Evolutionary conservation across 2,888 invertebrate genomes (phyloP).

Genomic region (Crepidodera aurea): DNA sequence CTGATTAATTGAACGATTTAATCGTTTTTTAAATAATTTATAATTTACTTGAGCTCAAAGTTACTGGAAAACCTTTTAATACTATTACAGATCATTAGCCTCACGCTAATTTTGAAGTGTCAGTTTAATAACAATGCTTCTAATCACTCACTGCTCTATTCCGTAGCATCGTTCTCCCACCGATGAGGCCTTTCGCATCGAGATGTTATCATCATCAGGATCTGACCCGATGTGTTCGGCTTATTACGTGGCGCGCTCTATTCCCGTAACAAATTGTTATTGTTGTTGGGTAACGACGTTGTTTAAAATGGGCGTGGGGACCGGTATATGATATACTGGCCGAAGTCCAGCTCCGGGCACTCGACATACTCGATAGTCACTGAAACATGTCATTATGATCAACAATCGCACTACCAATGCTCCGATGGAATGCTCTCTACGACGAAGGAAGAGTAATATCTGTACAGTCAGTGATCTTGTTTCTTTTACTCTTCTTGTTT

Average conservation of each 20-base stretch:
- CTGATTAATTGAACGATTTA: too few species aligned
- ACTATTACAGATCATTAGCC: too few species aligned
- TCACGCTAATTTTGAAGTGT: too few species aligned
- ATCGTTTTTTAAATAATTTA: too few species aligned
- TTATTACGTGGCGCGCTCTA: constrained; percentile 58
- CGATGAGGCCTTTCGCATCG: neutral
- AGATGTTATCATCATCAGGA: constrained; percentile 36
- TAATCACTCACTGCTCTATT: neutral
- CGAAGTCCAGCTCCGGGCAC: constrained; percentile 54
- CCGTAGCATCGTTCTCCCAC: neutral
- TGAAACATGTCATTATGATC: constrained; percentile 58
- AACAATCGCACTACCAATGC: constrained; percentile 53
- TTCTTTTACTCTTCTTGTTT: constrained; percentile 8
- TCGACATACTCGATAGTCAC: constrained; percentile 53
- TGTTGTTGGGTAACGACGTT: constrained; percentile 62
- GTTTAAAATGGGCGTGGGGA: constrained; percentile 60
- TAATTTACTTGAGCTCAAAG: too few species aligned
- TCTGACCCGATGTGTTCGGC: constrained; percentile 57
- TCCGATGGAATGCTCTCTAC: constrained; percentile 33
- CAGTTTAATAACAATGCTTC: too few species aligned
- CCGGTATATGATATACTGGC: constrained; percentile 58
- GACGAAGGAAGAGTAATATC: constrained; percentile 6
- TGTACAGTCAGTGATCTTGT: constrained; percentile 14
- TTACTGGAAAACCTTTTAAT: too few species aligned
- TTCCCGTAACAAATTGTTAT: constrained; percentile 63